These are phyloP conservation scores for Drosophila dives DNA, from an alignment of 2,888 invertebrate genomes.

Conservation along the genomic window DNA sequence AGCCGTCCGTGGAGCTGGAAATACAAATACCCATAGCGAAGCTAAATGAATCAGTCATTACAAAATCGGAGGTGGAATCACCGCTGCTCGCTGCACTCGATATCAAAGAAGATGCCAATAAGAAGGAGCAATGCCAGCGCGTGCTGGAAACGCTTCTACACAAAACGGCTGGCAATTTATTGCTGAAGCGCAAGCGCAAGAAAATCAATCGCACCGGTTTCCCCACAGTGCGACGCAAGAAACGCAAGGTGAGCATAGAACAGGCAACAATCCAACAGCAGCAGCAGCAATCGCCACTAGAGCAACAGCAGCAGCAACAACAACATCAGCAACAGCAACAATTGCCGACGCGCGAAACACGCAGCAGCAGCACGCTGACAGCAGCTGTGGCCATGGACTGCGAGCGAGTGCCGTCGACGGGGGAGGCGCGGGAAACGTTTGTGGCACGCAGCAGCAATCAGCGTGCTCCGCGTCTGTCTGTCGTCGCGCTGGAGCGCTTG, in stretches of 20 bases:
- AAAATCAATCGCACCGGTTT: slow-evolving; percentile 95
- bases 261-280: slow-evolving; percentile 27
- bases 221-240: slow-evolving; percentile 93
- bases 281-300: slow-evolving; percentile 12
- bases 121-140: slow-evolving; percentile 69
- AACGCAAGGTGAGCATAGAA: slow-evolving; percentile 86
- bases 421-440: slow-evolving; percentile 89
- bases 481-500: slow-evolving; percentile 87
- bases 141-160: slow-evolving; percentile 84
- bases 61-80: slow-evolving; percentile 85
- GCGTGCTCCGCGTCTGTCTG: slow-evolving; percentile 86
- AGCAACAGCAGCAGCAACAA: slow-evolving; percentile 5
- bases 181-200: slow-evolving; percentile 88
- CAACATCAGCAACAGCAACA: slow-evolving; percentile 26
- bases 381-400: slow-evolving; percentile 81
- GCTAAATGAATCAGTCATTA: slow-evolving; percentile 85
- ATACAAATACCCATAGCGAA: slow-evolving; percentile 88
- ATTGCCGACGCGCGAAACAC: slow-evolving; percentile 49
- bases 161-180: slow-evolving; percentile 82
- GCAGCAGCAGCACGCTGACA: slow-evolving; percentile 47
- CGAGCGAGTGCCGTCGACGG: slow-evolving; percentile 89
- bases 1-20: slow-evolving; percentile 89
- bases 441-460: slow-evolving; percentile 86
- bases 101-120: slow-evolving; percentile 68
- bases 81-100: slow-evolving; percentile 80